phyloP scores from a whole-genome alignment of 1,140 invertebrate genomes.

The Orchesella cincta region DNA sequence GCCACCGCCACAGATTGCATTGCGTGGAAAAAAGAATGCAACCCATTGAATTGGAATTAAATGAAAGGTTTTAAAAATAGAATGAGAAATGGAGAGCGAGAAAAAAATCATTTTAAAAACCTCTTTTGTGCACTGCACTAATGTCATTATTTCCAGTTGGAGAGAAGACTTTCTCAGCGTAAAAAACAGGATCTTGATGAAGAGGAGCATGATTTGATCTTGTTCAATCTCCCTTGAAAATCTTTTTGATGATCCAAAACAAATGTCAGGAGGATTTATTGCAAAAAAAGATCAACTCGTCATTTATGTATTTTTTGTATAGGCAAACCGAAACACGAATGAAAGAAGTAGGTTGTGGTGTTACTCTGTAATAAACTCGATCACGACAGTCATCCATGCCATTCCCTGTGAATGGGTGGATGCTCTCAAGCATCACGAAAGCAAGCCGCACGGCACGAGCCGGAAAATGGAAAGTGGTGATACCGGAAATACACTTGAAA shows the following conservation, averaged over 20 bases:
- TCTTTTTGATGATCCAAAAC: conserved; percentile 27
- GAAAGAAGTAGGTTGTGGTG: background rate
- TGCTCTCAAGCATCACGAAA: too few relatives aligned
- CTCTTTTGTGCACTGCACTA: too few relatives aligned
- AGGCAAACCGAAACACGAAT: background rate
- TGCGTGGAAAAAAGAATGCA: background rate
- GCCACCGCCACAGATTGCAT: conserved; percentile 15
- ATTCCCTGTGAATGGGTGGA: too few relatives aligned
- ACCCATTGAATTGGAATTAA: background rate
- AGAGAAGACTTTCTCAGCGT: background rate
- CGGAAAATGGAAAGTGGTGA: conserved; percentile 29
- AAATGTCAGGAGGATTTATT: conserved; percentile 25
- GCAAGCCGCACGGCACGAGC: background rate
- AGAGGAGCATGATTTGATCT: conserved; percentile 6
- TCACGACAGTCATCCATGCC: too few relatives aligned
- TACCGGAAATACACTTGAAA: conserved; percentile 9
- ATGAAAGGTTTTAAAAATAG: background rate
- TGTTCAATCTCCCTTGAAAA: conserved; percentile 13
- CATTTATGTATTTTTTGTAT: background rate
- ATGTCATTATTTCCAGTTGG: conserved; percentile 25
- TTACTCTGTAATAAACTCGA: too few relatives aligned
- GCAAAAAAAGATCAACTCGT: conserved; percentile 14
- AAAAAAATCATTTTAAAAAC: conserved; percentile 11
- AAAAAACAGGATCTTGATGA: conserved; percentile 10
- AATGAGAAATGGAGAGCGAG: background rate